phyloP scores from a whole-genome alignment of 2,113 vertebrate genomes.

The Syrmaticus mikado region DNA sequence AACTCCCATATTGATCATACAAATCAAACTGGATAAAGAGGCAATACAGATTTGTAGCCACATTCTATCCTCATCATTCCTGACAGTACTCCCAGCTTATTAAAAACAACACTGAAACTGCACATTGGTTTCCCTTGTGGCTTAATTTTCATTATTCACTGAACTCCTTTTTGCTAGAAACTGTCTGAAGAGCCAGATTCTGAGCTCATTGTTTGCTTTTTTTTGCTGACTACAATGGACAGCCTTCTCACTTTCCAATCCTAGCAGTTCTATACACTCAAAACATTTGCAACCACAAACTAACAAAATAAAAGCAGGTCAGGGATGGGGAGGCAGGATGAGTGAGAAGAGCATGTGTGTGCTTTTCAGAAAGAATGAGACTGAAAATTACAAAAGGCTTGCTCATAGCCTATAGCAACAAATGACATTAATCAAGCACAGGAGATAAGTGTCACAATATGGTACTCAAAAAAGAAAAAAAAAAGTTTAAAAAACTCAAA shows the following conservation, averaged over 20 bases:
- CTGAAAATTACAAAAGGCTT: conserved; percentile 31
- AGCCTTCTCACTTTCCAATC: conserved; percentile 63
- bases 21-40: neutral
- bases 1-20: conserved; percentile 12
- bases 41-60: conserved; percentile 3
- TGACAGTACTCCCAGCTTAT: conserved; percentile 51
- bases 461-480: neutral
- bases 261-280: conserved; percentile 64
- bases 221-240: conserved; percentile 70
- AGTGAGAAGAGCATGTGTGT: neutral
- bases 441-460: neutral
- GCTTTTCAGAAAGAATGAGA: conserved; percentile 33
- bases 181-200: conserved; percentile 71
- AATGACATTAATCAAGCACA: neutral
- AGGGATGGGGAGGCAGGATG: neutral
- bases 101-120: conserved; percentile 61
- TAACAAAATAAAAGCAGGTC: conserved; percentile 51
- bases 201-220: conserved; percentile 74
- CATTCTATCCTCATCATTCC: conserved; percentile 24
- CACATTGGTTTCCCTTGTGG: conserved; percentile 50
- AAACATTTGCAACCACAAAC: conserved; percentile 57
- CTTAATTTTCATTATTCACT: conserved; percentile 68
- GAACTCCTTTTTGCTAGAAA: conserved; percentile 73
- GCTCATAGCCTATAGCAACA: conserved; percentile 2
- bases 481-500: neutral